Percentiles rank a stretch among this genome's conserved stretches.
Evolutionary conservation across 2,113 vertebrate species (phyloP).

Genomic region (Thamnophis sirtalis): DNA sequence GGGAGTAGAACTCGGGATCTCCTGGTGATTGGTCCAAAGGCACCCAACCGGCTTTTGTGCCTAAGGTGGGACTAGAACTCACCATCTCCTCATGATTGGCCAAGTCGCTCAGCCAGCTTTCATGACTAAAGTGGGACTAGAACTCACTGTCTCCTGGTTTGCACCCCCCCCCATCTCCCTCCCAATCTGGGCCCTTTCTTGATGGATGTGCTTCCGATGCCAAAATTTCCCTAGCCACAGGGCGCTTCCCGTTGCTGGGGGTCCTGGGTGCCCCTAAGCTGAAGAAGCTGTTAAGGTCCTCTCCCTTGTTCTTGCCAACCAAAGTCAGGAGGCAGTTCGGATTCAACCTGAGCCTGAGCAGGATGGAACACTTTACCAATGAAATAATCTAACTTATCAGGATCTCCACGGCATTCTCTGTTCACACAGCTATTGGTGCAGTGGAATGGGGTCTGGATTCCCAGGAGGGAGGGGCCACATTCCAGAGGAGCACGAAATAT

Average conservation of each 20-base stretch:
- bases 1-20: too few relatives aligned
- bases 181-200: not conserved
- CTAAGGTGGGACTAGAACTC: not conserved
- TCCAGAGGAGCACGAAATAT: not conserved
- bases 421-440: rapidly evolving
- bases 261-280: not conserved
- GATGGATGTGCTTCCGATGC: not conserved
- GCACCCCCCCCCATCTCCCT: not conserved
- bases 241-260: not conserved
- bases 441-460: not conserved
- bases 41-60: not conserved
- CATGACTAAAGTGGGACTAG: not conserved
- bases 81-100: not conserved
- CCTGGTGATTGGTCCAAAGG: too few relatives aligned
- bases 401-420: rapidly evolving
- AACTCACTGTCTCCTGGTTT: not conserved
- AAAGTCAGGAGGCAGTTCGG: too few relatives aligned
- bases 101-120: not conserved
- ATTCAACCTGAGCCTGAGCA: not conserved
- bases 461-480: too few relatives aligned
- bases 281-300: not conserved
- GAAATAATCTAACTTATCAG: not conserved
- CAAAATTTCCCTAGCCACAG: not conserved
- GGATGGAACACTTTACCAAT: not conserved
- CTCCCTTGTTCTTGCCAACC: not conserved